Evolutionary conservation across 1,140 invertebrate genomes (phyloP), one percentile per base, ranked within the genome.

Genomic region (Helicoverpa zea): DNA sequence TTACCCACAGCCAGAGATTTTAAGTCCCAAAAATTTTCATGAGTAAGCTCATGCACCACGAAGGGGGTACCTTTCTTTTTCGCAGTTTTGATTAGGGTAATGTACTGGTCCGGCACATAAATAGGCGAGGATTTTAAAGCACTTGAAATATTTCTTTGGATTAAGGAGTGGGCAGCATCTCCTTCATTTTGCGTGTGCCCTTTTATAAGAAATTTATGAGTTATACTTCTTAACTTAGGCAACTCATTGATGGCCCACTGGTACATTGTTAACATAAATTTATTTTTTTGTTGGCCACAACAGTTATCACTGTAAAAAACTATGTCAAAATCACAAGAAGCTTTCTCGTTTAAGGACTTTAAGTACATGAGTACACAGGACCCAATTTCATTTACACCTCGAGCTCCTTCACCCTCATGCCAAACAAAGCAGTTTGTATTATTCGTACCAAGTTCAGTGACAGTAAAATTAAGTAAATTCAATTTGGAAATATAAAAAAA

Each of bases 101-200:
- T 82, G 51, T 88, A 86, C 47, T 88, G 85, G 14, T 85, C 70
- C 47, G 88, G 89, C 47, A 83, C 72, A 82, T 87, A 89, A 83
- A 90, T 92, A 18, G 90, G 88, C 3, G 84, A 78, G 52, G 89
- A 89, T 89, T 88, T 91, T 63, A 88, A 70, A 74, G 83, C 29
- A 66, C 78, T 85, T 76, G 88, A 87, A 70, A 86, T 87, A 73
- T 89, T 82, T 63, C 82, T 81, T 81, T 93, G 86, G 52, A 94
- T 93, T 14, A 86, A 54, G 43, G 83, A 83, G 79, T 95, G 92
- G 9, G 91, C 86, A n/a, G 86, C 83, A 78, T 95, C 94, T 47
- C 89, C 87, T 80, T 95, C 92, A 82, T 94, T 95, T 83, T 95
- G 92, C 12, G 92, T 90, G 80, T 95, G 92, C 3, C 92, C 92